Base-by-base conservation (phyloP, 1,140 invertebrate genomes). In the Lycorma delicatula region DNA sequence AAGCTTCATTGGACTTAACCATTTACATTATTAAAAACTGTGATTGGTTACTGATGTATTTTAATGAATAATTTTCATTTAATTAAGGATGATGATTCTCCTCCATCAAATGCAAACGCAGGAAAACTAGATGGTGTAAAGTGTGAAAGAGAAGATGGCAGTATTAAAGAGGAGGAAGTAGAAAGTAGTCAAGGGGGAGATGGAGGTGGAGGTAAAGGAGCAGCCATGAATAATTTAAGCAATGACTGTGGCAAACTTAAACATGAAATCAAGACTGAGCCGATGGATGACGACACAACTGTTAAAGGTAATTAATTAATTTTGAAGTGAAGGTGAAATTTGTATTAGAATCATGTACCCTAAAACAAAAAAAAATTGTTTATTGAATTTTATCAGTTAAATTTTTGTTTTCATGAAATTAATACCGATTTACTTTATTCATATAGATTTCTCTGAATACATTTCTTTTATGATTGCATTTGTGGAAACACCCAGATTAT, bases 71-170 rank as follows among this genome's bases (percentile, higher is more conserved):
- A 6, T 9, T 20, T n/a, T 23, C 25, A 83, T 63, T 75, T n/a
- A n/a, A n/a, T n/a, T n/a, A n/a, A 79, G 56, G 81, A 79, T 41
- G 79, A 85, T 62, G 82, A 83, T 61, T 82, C 81, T n/a, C 79
- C 81, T 1, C 75, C 77, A 2, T 83, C 65, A 76, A 77, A 28
- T 86, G 86, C 36, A 47, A 27, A 36, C 31, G 66, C 69, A 84
- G 7, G 85, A 84, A 69, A 78, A 74, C 16, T 22, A 16, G 18
- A 16, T 22, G 23, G 23, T 16, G 41, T 16, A 16, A 44, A 44
- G 41, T 6, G 3, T 3, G 41, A 44, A 22, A n/a, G 26, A 9
- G 27, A 50, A 23, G 84, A 87, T 63, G 80, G 84, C 58, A 74
- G 77, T 52, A 80, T 81, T 12, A 83, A 83, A 59, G 81, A 82